Evolutionary conservation across 1,140 invertebrate genomes (phyloP).

Genomic region (Heterodera carotae): DNA sequence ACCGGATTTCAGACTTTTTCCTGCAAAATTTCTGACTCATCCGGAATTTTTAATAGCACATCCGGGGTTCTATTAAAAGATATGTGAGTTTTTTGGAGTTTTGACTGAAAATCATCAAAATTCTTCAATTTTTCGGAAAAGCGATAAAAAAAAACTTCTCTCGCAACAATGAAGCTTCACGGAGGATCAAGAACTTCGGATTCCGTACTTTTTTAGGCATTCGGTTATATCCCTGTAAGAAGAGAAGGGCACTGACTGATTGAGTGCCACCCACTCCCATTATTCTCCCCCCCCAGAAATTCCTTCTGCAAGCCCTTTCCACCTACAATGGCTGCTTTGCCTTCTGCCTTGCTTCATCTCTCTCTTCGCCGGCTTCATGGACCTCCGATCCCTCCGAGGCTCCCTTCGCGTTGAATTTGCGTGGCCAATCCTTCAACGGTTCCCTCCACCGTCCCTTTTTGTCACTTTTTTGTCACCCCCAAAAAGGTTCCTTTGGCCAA

Average conservation of each 20-base stretch:
- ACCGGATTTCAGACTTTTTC: too few species aligned
- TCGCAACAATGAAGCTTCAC: too few species aligned
- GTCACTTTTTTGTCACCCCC: background rate
- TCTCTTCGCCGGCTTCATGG: background rate
- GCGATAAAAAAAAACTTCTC: too few species aligned
- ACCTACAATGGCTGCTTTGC: conserved; percentile 50
- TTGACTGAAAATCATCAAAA: too few species aligned
- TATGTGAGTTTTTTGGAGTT: too few species aligned
- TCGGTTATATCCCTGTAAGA: too few species aligned
- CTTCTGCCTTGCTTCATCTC: conserved; percentile 42
- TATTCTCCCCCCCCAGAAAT: conserved; percentile 20
- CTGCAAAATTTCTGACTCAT: too few species aligned
- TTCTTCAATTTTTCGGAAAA: conserved; percentile 18
- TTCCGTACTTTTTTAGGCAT: too few species aligned
- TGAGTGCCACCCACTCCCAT: background rate
- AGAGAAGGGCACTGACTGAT: too few species aligned
- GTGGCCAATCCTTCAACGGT: conserved; percentile 16
- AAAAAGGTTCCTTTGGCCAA: conserved; percentile 31
- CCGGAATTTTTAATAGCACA: too few species aligned
- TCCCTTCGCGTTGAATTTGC: conserved; percentile 9
- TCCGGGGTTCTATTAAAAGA: too few species aligned
- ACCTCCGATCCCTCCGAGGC: conserved; percentile 15
- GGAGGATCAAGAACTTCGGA: too few species aligned
- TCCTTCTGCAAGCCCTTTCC: conserved; percentile 26
- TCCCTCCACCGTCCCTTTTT: background rate